phyloP scores from a whole-genome alignment of 1,140 invertebrate genomes.

The Drosophila arawakana region DNA sequence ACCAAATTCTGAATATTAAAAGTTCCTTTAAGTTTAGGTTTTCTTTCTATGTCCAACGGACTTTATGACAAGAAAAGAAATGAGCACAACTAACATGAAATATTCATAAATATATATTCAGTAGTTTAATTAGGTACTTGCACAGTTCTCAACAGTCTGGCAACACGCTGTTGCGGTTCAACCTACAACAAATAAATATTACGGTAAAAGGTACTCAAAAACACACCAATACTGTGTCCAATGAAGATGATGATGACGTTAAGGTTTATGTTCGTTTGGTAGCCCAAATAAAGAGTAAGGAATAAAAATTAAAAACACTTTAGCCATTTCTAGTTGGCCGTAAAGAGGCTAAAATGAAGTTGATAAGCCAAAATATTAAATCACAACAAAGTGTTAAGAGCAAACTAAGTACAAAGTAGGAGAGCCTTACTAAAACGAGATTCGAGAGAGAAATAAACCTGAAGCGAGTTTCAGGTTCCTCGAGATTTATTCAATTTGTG shows the following conservation, averaged over 20 bases:
- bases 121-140: no score
- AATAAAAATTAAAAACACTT: not conserved
- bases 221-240: not conserved
- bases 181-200: not conserved
- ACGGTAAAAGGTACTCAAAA: not conserved
- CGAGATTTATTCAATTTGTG: not conserved
- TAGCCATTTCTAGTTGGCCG: constrained; percentile 1
- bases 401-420: not conserved
- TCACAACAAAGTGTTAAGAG: constrained; percentile 46
- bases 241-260: constrained; percentile 30
- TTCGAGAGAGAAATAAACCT: no score
- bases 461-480: not conserved
- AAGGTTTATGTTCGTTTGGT: constrained; percentile 19
- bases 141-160: not conserved
- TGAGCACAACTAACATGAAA: no score
- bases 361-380: constrained; percentile 57
- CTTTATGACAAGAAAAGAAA: no score
- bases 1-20: no score
- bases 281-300: not conserved
- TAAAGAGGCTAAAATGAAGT: constrained; percentile 32
- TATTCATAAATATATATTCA: no score
- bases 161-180: not conserved
- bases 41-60: no score
- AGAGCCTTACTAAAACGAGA: not conserved
- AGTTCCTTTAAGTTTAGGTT: no score